A percentile compares a stretch with the other conserved stretches of the same genome.
Evolutionary conservation across 2,113 vertebrate genomes (phyloP).

Genomic region (Chlorodrepanis virens): DNA sequence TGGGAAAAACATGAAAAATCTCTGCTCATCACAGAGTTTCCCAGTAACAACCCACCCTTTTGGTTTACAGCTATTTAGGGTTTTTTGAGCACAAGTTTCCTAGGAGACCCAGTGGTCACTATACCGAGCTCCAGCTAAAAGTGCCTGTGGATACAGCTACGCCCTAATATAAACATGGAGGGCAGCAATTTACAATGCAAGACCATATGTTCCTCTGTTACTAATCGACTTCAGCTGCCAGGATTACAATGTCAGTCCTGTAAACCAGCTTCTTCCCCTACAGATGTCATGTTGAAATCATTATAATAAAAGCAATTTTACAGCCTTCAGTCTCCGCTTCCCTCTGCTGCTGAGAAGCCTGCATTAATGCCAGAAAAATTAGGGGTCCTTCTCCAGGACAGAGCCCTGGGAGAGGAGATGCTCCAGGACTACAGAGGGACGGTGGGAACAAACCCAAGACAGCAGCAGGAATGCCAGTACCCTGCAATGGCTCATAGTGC

Average conservation of each 20-base stretch:
- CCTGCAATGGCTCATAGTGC: neutral
- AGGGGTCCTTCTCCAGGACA: neutral
- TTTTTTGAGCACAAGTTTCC: neutral
- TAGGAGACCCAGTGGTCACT: neutral
- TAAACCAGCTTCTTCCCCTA: neutral
- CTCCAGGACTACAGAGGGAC: neutral
- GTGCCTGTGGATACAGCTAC: neutral
- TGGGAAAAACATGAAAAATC: neutral
- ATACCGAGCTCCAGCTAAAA: neutral
- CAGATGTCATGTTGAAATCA: neutral
- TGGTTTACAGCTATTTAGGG: neutral
- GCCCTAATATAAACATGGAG: neutral
- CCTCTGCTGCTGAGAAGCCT: neutral
- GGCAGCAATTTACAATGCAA: neutral
- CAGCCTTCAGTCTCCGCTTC: neutral
- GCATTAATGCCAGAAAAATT: rapidly evolving
- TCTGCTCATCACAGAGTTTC: neutral
- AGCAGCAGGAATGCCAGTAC: neutral
- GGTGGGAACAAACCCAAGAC: neutral
- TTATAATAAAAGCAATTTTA: neutral
- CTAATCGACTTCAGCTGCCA: neutral
- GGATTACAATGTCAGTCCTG: neutral
- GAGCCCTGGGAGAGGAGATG: neutral
- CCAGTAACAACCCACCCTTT: neutral
- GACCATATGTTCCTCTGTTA: neutral